These are phyloP conservation scores for Vultur gryphus DNA, from an alignment of 2,797 vertebrate genomes.

Conservation along the genomic window DNA sequence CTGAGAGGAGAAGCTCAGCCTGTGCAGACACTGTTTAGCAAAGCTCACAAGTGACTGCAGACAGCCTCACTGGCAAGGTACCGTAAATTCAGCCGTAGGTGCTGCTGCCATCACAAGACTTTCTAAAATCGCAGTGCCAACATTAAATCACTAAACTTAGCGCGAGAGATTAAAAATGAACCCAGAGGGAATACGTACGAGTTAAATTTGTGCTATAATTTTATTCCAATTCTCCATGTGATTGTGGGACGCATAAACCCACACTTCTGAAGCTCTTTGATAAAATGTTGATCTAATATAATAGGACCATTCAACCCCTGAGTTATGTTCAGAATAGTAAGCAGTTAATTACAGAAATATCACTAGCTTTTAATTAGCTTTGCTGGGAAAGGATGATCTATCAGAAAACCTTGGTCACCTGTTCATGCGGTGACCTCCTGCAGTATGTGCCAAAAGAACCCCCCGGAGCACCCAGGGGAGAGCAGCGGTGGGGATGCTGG, in stretches of 20 bases:
- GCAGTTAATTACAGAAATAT: background rate
- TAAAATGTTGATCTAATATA: background rate
- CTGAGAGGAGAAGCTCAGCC: background rate
- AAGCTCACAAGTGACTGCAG: background rate
- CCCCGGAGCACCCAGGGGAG: background rate
- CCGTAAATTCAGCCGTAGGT: background rate
- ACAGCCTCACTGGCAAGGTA: too few relatives aligned
- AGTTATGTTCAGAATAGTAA: background rate
- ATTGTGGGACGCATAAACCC: background rate
- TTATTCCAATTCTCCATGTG: background rate
- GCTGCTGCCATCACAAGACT: background rate
- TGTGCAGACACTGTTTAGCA: rapidly evolving
- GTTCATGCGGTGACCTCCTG: background rate
- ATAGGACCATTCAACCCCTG: background rate
- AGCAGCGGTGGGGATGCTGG: background rate
- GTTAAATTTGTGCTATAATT: background rate
- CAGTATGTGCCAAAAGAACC: background rate
- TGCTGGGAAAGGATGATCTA: background rate
- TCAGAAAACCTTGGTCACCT: background rate
- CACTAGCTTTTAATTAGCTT: background rate
- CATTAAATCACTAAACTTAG: background rate
- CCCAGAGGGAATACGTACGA: background rate
- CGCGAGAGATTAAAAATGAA: background rate
- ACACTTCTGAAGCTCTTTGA: background rate
- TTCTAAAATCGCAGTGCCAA: background rate